Evolutionary conservation across 1,140 invertebrate genomes (phyloP).

Genomic region (Doryteuthis pealeii): DNA sequence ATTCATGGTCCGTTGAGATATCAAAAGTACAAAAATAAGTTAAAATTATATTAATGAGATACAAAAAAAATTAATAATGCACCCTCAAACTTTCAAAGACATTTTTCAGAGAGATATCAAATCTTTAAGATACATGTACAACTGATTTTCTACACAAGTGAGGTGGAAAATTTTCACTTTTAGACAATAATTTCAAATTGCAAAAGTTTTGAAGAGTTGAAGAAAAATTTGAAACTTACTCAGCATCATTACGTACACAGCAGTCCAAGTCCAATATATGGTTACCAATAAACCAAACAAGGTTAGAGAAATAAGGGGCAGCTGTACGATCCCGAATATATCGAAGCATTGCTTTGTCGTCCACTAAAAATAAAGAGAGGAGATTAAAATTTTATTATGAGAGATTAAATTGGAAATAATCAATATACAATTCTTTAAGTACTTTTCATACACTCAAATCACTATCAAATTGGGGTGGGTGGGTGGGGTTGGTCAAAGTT

Average conservation of each 20-base stretch:
- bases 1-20: no score
- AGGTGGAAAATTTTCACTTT: no score
- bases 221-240: conserved; percentile 69
- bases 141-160: no score
- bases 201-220: neutral
- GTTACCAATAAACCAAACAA: conserved; percentile 99
- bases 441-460: neutral
- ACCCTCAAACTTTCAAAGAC: no score
- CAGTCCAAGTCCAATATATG: conserved; percentile 94
- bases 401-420: neutral
- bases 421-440: neutral
- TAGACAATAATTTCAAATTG: no score
- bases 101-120: no score
- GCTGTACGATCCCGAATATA: conserved; percentile 96
- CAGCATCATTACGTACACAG: conserved; percentile 91
- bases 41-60: no score
- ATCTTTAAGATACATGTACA: no score
- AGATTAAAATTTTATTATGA: neutral
- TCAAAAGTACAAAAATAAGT: no score
- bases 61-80: no score
- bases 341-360: conserved; percentile 91
- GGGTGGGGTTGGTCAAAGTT: neutral
- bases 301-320: conserved; percentile 95
- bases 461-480: neutral
- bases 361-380: conserved; percentile 68